Evolutionary conservation across 2,113 vertebrate genomes (phyloP), one percentile per base, ranked within the genome.

Genomic region (Neodontobutis hainanensis): DNA sequence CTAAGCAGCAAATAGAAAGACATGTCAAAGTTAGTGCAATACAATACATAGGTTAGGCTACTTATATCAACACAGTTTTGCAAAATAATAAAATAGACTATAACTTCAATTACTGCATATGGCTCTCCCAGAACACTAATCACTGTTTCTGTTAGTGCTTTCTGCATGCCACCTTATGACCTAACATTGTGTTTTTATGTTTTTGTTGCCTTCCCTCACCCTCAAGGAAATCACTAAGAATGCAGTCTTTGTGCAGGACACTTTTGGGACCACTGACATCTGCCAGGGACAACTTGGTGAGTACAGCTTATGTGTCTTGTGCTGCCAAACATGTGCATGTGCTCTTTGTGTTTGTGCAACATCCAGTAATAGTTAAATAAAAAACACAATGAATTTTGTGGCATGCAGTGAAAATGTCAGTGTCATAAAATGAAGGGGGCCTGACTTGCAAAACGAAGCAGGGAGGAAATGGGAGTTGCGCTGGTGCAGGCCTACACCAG

Each of bases 231-330:
- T 94, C 79, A 84, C 66, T 55, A 40, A 63, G 11, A 83, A 89
- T 1, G 91, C 92, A 12, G 85, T 88, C 60, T 94, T 94, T 78
- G 89, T 93, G 32, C 90, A 92, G 75, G 91, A 75, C 48, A 91
- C 90, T 0, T 91, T 66, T 11, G 87, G 87, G 44, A 94, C 91
- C 65, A 93, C 91, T 0, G 93, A 94, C 62, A 94, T 94, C 68
- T 93, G 93, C 61, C 93, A 94, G 77, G 93, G 93, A 44, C 90
- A 92, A 59, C 91, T 94, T 57, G 93, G 93, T 94, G 71, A 92
- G 90, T 84, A 32, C 35, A 44, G 56, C 40, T 65, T 45, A 11
- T 27, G 15, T 9, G 1, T 35, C 5, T 6, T 40, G 38, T 40
- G 38, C 3, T 40, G 38, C 38, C 38, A 40, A 40, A 40, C 38